Evolutionary conservation across 2,113 vertebrate genomes (phyloP), one percentile per base, ranked within the genome.

Genomic region (Platysteira castanea): DNA sequence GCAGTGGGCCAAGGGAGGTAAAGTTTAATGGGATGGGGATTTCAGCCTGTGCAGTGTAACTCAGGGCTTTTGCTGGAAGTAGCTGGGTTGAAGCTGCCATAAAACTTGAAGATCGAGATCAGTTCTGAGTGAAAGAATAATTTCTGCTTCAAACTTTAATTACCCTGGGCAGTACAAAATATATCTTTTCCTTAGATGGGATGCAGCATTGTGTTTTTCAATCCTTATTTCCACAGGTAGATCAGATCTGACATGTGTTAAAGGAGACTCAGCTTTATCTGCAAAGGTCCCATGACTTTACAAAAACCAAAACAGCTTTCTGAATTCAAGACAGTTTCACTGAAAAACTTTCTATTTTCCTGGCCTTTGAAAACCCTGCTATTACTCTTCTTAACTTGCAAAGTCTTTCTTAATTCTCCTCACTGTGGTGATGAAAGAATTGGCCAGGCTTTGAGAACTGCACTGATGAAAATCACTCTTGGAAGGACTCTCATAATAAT

Each of bases 101-200:
- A 50, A 27, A 27, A 27, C 27, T 19, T 61, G n/a, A 54, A 90
- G n/a, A 8, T 13, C 15, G 46, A 82, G 42, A 20, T n/a, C 39
- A 23, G 27, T 59, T 85, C 65, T 71, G 65, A 75, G n/a, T 41
- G 18, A 46, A 33, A 42, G 30, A 47, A 33, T 41, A 41, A 19
- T 10, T 84, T 79, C 56, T 75, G 6, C n/a, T 85, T 82, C n/a
- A 7, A 65, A 33, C 12, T 26, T 35, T 12, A 24, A 19, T 80
- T 46, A 60, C 26, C 31, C 61, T 28, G 52, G 13, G 31, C n/a
- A 57, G 42, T 35, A 53, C 28, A 41, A 41, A 67, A 18, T 8
- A 2, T 1, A 0, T 4, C 0, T 89, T 89, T 73, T 46, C 28
- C 47, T 31, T 57, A 22, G 28, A 4, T 24, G 31, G 8, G 42